Evolutionary conservation across 2,113 vertebrate species (phyloP).

Genomic region (Hipposideros armiger): DNA sequence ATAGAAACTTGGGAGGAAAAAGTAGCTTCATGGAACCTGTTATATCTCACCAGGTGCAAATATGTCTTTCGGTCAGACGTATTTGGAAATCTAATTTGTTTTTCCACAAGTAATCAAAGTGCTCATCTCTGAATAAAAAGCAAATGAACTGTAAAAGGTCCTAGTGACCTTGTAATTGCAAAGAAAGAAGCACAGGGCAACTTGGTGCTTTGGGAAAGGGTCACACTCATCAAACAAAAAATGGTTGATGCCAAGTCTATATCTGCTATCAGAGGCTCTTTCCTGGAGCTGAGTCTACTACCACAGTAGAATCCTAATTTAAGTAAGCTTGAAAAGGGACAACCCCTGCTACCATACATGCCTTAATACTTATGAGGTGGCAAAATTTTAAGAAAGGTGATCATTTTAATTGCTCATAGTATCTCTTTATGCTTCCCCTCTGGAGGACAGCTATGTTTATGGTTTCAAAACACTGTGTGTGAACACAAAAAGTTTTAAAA

Average conservation of each 20-base stretch:
- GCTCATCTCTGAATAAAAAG: constrained; percentile 76
- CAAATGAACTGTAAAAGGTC: constrained; percentile 67
- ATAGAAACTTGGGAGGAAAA: constrained; percentile 56
- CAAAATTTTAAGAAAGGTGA: constrained; percentile 53
- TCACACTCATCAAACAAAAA: constrained; percentile 52
- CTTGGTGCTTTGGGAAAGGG: constrained; percentile 46
- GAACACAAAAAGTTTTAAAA: constrained; percentile 42
- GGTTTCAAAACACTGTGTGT: constrained; percentile 23
- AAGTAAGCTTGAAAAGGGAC: neutral
- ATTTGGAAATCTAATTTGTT: constrained; percentile 76
- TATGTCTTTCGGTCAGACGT: constrained; percentile 53
- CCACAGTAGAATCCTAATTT: constrained; percentile 39
- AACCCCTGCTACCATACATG: constrained; percentile 1
- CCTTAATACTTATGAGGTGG: constrained; percentile 34
- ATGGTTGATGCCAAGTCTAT: constrained; percentile 29
- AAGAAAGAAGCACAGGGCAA: constrained; percentile 74
- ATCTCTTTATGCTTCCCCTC: constrained; percentile 56
- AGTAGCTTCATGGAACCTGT: constrained; percentile 25
- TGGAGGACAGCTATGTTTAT: constrained; percentile 53
- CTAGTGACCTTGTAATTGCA: constrained; percentile 63
- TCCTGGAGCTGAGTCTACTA: neutral
- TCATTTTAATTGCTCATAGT: constrained; percentile 30
- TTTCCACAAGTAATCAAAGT: constrained; percentile 54
- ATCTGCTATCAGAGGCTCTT: constrained; percentile 8
- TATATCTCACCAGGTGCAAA: constrained; percentile 26